These are phyloP conservation scores for Drosophila prosaltans DNA, from an alignment of 1,140 invertebrate genomes.

Conservation along the genomic window DNA sequence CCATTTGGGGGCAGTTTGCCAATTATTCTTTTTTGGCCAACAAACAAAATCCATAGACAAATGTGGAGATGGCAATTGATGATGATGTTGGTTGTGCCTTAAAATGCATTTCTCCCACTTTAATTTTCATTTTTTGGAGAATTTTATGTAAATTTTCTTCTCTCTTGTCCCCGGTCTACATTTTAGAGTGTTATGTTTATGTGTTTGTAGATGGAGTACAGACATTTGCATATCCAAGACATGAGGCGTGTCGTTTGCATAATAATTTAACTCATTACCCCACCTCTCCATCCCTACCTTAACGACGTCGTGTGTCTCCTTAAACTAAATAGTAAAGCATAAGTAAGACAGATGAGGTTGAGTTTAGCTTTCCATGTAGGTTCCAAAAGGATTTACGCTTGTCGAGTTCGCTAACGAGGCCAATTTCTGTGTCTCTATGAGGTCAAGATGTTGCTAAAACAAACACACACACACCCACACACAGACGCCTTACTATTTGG, in stretches of 20 bases:
- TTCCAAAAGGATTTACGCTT: constrained; percentile 45
- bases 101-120: constrained; percentile 28
- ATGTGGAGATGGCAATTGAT: constrained; percentile 33
- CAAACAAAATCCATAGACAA: not conserved
- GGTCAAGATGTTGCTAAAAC: constrained; percentile 40
- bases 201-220: constrained; percentile 48
- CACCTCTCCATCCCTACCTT: not conserved
- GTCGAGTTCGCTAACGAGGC: constrained; percentile 33
- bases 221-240: constrained; percentile 53
- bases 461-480: constrained; percentile 6
- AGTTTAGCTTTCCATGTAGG: constrained; percentile 4
- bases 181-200: constrained; percentile 57
- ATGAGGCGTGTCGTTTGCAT: constrained; percentile 68
- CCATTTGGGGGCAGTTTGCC: constrained; percentile 46
- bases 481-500: constrained; percentile 10
- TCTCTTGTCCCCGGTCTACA: constrained; percentile 69
- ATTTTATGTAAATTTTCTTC: constrained; percentile 40
- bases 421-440: constrained; percentile 44
- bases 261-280: constrained; percentile 78
- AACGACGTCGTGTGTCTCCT: not conserved
- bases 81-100: not conserved
- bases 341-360: constrained; percentile 58
- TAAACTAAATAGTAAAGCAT: constrained; percentile 67
- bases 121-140: not conserved
- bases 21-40: constrained; percentile 59